These are phyloP conservation scores for Oryzias sinensis DNA, from an alignment of 2,797 vertebrate species.

Conservation along the genomic window DNA sequence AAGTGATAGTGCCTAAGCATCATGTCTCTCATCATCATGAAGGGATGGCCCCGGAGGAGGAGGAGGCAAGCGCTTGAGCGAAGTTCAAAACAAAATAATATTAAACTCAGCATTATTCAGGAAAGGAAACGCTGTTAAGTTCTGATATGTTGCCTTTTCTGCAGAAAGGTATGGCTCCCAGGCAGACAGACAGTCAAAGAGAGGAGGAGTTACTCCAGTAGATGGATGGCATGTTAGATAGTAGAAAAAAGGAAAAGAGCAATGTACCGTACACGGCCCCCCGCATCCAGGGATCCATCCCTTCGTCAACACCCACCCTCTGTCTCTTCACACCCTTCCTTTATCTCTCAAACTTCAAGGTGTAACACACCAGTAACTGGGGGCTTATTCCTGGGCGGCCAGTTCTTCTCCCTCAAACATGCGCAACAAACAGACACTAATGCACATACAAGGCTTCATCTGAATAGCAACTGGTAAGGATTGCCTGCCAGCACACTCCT, in stretches of 20 bases:
- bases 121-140: constrained; percentile 73
- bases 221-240: constrained; percentile 53
- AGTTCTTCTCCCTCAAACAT: constrained; percentile 58
- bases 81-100: constrained; percentile 82
- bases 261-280: constrained; percentile 61
- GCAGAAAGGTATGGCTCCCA: constrained; percentile 59
- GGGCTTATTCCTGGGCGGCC: constrained; percentile 76
- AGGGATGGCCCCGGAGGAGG: constrained; percentile 65
- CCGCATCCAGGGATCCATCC: constrained; percentile 68
- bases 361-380: constrained; percentile 75
- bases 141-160: constrained; percentile 77
- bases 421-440: constrained; percentile 63
- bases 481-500: constrained; percentile 58
- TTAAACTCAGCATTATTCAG: constrained; percentile 85
- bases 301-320: constrained; percentile 54
- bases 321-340: constrained; percentile 54
- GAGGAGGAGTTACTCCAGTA: constrained; percentile 52
- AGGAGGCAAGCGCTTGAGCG: constrained; percentile 52
- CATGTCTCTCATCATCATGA: constrained; percentile 53
- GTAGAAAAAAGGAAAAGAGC: constrained; percentile 62
- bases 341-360: constrained; percentile 77
- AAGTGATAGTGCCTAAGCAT: constrained; percentile 67
- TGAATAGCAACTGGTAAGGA: constrained; percentile 76
- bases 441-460: constrained; percentile 41
- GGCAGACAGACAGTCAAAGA: constrained; percentile 69